Evolutionary conservation across 1,140 invertebrate genomes (phyloP).

Genomic region (Coptotermes formosanus): DNA sequence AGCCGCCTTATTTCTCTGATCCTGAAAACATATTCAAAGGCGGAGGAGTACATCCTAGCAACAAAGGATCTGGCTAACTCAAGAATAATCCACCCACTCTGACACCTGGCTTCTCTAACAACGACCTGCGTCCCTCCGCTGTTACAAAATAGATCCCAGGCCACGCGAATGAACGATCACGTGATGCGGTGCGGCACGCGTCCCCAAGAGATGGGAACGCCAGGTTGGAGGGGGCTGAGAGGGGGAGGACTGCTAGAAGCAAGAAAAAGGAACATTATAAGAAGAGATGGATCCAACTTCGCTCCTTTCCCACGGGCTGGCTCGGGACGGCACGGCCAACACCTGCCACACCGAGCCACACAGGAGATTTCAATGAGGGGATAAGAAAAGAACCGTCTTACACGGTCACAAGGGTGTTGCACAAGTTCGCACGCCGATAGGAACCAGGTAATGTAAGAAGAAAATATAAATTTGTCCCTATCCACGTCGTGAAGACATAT

Average conservation of each 20-base stretch:
- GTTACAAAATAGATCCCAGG: conserved; percentile 3
- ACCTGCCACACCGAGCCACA: neutral
- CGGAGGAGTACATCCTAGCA: neutral
- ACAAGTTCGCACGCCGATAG: too few relatives aligned
- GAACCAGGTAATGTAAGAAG: too few relatives aligned
- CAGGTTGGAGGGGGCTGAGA: neutral
- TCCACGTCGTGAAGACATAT: too few relatives aligned
- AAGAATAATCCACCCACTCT: neutral
- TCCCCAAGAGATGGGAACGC: conserved; percentile 21
- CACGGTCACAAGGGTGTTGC: neutral
- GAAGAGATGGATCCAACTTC: neutral
- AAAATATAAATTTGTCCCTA: too few relatives aligned
- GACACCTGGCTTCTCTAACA: neutral
- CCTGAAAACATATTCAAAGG: neutral
- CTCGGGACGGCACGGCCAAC: conserved; percentile 25
- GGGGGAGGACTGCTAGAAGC: neutral
- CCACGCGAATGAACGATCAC: conserved; percentile 22
- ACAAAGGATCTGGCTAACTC: conserved; percentile 2
- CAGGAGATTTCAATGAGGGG: neutral
- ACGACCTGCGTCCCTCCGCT: neutral
- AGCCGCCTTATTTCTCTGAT: neutral
- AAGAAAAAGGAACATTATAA: neutral
- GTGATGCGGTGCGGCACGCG: conserved; percentile 27
- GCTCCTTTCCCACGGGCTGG: conserved; percentile 3
- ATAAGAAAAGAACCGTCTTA: neutral